A percentile compares a stretch with the other conserved stretches of the same genome.
Evolutionary conservation across 92 coral and sea anemone genomes (phyloP).

Genomic region (Zoanthus gigantus): DNA sequence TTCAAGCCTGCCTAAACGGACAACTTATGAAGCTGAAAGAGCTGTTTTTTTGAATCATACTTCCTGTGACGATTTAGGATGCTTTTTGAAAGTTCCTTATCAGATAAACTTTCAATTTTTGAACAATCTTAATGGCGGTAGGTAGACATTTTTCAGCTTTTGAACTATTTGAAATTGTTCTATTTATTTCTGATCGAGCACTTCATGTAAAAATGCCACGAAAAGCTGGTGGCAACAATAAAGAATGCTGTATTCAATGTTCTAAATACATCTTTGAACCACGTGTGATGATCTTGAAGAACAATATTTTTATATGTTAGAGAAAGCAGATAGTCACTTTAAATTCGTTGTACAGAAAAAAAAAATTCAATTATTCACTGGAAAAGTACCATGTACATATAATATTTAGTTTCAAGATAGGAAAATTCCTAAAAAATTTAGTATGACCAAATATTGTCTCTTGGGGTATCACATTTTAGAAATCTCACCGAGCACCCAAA

Average conservation of each 20-base stretch:
- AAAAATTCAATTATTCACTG: slow-evolving; percentile 3
- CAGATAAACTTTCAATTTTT: not conserved
- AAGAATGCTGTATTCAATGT: slow-evolving; percentile 17
- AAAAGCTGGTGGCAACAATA: slow-evolving; percentile 14
- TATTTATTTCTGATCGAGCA: slow-evolving; percentile 29
- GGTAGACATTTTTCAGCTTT: slow-evolving; percentile 5
- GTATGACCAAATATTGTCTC: slow-evolving; percentile 23
- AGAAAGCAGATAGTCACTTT: slow-evolving; percentile 13
- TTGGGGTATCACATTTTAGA: slow-evolving; percentile 28
- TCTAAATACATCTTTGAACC: slow-evolving; percentile 45
- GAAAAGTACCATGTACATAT: slow-evolving; percentile 40
- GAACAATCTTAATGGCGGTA: not conserved
- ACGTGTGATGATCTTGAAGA: slow-evolving; percentile 41
- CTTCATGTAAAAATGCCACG: slow-evolving; percentile 28
- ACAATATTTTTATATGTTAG: slow-evolving; percentile 48
- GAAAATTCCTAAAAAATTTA: slow-evolving; percentile 5
- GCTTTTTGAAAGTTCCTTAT: not conserved
- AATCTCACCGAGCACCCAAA: slow-evolving; percentile 19
- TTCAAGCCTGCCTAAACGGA: not conserved
- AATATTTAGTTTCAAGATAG: slow-evolving; percentile 36
- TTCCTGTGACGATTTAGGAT: not conserved
- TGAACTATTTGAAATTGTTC: slow-evolving; percentile 38
- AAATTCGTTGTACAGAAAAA: slow-evolving; percentile 39
- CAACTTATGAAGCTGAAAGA: not conserved
- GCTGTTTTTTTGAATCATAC: not conserved